These are phyloP conservation scores for Abramis brama DNA, from an alignment of 2,113 vertebrate genomes.

Conservation along the genomic window DNA sequence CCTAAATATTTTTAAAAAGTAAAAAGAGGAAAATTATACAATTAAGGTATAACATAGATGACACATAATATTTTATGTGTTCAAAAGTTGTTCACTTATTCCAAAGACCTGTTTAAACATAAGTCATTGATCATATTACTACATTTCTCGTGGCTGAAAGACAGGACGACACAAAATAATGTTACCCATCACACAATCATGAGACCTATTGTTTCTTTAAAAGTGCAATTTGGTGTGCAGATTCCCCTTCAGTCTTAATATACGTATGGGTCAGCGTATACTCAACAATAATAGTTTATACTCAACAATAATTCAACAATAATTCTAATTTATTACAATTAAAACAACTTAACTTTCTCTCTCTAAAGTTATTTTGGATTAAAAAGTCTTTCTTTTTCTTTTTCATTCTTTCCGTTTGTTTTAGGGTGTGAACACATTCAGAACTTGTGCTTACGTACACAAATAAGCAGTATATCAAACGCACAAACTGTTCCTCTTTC, in stretches of 20 bases:
- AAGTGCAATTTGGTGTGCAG: not conserved
- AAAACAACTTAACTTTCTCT: not conserved
- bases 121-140: not conserved
- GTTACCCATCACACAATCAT: not conserved
- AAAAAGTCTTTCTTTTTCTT: not conserved
- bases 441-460: not conserved
- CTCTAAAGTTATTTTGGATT: not conserved
- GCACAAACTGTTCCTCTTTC: constrained; percentile 2
- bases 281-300: not conserved
- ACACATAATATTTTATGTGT: not conserved
- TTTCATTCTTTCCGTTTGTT: not conserved
- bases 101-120: not conserved
- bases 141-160: not conserved
- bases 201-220: not conserved
- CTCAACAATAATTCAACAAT: not conserved
- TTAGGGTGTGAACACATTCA: constrained; percentile 7
- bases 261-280: not conserved
- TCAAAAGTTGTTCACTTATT: not conserved
- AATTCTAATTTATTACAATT: not conserved
- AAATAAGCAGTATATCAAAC: not conserved
- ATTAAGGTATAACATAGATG: not conserved
- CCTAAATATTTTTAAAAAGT: not conserved
- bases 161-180: not conserved
- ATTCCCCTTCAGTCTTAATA: not conserved
- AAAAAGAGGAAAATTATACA: not conserved